Conservation (phyloP, 1,140 invertebrate species). For the Arion vulgaris region DNA sequence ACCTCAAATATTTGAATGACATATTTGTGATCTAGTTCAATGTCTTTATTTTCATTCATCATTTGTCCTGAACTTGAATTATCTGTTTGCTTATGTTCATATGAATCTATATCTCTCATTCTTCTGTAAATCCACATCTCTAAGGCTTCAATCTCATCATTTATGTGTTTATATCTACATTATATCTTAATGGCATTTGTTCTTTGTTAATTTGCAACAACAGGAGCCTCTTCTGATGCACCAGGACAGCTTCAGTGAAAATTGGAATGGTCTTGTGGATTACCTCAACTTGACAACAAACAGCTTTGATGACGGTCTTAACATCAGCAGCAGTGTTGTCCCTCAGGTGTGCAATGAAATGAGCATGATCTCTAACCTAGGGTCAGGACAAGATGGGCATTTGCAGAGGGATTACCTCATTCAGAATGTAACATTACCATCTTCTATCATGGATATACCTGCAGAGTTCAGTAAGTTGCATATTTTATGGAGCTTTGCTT, state of each 20-base stretch:
- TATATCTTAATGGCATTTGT: too few relatives aligned
- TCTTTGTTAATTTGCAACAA: neutral
- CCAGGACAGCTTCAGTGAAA: slow-evolving; percentile 86
- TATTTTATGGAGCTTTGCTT: too few relatives aligned
- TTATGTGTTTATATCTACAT: too few relatives aligned
- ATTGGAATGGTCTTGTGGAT: slow-evolving; percentile 90
- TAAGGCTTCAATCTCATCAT: too few relatives aligned
- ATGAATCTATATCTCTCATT: too few relatives aligned
- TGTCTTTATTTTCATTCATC: too few relatives aligned
- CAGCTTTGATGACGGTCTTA: neutral
- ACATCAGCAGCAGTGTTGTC: neutral
- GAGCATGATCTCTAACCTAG: neutral
- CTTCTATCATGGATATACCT: slow-evolving; percentile 21
- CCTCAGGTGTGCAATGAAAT: neutral
- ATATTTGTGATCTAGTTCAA: too few relatives aligned
- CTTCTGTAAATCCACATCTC: too few relatives aligned
- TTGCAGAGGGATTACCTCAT: slow-evolving; percentile 35
- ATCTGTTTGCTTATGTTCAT: too few relatives aligned
- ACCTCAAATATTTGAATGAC: too few relatives aligned
- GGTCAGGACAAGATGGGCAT: neutral
- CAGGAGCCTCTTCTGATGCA: neutral
- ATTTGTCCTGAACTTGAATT: too few relatives aligned
- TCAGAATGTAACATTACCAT: slow-evolving; percentile 64
- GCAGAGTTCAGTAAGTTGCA: neutral
- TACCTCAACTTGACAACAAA: slow-evolving; percentile 66